Percentiles rank a stretch among this genome's conserved stretches.
These are phyloP conservation scores for Sebastolobus alascanus DNA, from an alignment of 2,797 vertebrate species.

Conservation along the genomic window DNA sequence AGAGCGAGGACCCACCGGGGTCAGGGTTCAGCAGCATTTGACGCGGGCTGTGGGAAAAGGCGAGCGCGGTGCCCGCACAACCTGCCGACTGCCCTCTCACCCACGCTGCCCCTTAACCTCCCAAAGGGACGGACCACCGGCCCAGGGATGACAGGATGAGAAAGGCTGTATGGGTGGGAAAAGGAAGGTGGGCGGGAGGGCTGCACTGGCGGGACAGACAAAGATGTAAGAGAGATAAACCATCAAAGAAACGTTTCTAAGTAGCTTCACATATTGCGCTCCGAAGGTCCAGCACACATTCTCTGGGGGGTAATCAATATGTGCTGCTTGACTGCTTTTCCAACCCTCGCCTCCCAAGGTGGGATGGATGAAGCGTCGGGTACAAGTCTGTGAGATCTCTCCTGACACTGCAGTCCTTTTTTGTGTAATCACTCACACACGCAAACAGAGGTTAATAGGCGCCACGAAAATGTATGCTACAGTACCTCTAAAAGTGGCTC, in stretches of 20 bases:
- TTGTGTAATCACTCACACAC: slow-evolving; percentile 47
- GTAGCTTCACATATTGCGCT: slow-evolving; percentile 82
- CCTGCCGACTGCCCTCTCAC: slow-evolving; percentile 82
- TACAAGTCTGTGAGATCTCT: slow-evolving; percentile 56
- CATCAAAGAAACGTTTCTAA: slow-evolving; percentile 81
- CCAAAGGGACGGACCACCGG: slow-evolving; percentile 77
- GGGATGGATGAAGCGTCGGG: slow-evolving; percentile 46
- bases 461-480: slow-evolving; percentile 40
- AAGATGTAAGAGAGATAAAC: slow-evolving; percentile 78
- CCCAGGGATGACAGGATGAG: slow-evolving; percentile 79
- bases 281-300: slow-evolving; percentile 66
- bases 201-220: slow-evolving; percentile 57
- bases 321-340: slow-evolving; percentile 71
- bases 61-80: slow-evolving; percentile 82
- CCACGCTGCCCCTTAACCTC: slow-evolving; percentile 83
- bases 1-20: slow-evolving; percentile 79
- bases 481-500: slow-evolving; percentile 26
- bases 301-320: slow-evolving; percentile 79
- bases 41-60: slow-evolving; percentile 87
- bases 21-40: slow-evolving; percentile 88
- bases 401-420: slow-evolving; percentile 45
- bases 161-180: slow-evolving; percentile 79
- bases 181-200: slow-evolving; percentile 70
- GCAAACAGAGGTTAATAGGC: slow-evolving; percentile 48
- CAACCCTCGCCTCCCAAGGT: slow-evolving; percentile 63